Evolutionary conservation across 2,113 vertebrate species (phyloP), one percentile per base, ranked within the genome.

Genomic region (Malurus elegans): DNA sequence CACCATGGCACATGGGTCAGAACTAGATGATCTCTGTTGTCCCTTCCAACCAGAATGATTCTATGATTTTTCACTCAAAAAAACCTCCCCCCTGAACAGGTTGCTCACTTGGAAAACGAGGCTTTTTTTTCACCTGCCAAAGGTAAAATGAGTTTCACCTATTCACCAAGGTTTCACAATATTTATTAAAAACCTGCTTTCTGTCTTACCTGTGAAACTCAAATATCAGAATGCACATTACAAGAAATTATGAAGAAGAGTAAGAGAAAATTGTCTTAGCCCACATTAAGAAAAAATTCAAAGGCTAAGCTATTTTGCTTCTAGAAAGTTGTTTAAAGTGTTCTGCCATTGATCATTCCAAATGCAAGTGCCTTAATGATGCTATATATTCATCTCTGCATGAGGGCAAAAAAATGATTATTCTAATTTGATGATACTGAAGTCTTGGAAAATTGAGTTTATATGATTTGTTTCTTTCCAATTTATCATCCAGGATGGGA

Each of bases 281-380:
- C 9, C 20, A 84, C 34, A 54, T 79, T 45, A 74, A 58, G 58
- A 80, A 75, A 90, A 82, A 64, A n/a, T 23, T 66, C 19, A 75
- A 84, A 84, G 26, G 9, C 29, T 60, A 83, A 83, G 29, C 6
- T 50, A 34, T 92, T 92, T 85, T 58, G 62, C 32, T 84, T 90
- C 61, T 42, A 48, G 13, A 25, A 79, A 85, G 45, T 71, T 79
- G 38, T 16, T 74, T 88, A 47, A 88, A 79, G 24, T 40, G 20
- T 16, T 66, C 65, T 88, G 40, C 24, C 54, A 82, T 54, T 92
- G 67, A 50, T 88, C 72, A 65, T 88, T 90, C 60, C 21, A 79
- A 80, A 72, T 56, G n/a, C 14, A 64, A 72, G 16, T 16, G 3
- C 6, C 1, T 75, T 91, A 88, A 88, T 67, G 54, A 72, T 65